Base-by-base conservation (phyloP, 2,113 vertebrate genomes). In the Dipodomys merriami region DNA sequence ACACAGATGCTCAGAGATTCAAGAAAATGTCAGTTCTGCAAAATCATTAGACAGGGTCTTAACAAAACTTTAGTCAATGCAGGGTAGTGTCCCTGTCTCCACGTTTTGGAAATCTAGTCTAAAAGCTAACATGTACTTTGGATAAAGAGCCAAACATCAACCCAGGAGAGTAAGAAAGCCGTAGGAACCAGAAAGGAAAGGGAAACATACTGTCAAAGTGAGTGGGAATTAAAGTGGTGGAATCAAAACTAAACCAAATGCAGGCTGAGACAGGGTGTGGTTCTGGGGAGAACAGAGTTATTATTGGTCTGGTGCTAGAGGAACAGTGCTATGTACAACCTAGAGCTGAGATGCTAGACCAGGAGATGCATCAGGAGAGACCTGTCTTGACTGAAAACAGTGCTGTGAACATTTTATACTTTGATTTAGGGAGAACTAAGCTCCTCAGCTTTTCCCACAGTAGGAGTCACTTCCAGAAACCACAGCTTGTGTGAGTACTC, bases 101-200 rank as follows among this genome's bases (percentile, higher is more conserved):
- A 87, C 13, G 30, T 65, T 7, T 4, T 22, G 39, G 5, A 60
- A 10, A 44, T 78, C 23, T 10, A 79, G 74, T 18, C 33, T 69
- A 84, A 69, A 84, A 71, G 53, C 4, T 86, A 77, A 76, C 11
- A 74, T 74, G 53, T 74, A 18, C 53, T 91, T 92, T 85, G 71
- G 83, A 46, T 74, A 77, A 53, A 74, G 8, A 79, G 23, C 2
- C 46, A 62, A 53, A 69, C 16, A 29, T 68, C 68, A 85, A 77
- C 71, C 53, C 19, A 81, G 83, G 62, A 85, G 27, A 86, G 13
- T 57, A 57, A 57, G 35, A 83, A 83, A 73, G 62, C 27, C 11
- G 5, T 4, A 74, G 7, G 25, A n/a, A 39, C 49, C 19, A 44
- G 49, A 85, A 79, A 78, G 73, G 84, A 90, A 87, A 35, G 46